Base-by-base conservation (phyloP, 2,113 vertebrate genomes). In the Plestiodon gilberti region DNA sequence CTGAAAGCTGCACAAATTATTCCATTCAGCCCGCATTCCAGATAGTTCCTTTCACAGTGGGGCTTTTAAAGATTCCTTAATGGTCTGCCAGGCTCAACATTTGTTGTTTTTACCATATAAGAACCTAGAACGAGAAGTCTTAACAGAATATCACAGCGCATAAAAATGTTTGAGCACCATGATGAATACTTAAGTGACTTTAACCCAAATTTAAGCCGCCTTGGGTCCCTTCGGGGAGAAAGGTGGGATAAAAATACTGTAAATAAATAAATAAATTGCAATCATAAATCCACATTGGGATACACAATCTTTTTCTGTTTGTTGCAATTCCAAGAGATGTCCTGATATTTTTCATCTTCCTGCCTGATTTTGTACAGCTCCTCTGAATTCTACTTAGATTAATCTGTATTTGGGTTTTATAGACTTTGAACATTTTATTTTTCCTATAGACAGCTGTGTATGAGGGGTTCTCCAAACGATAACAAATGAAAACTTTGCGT, bases 281-380 rank as follows among this genome's bases (percentile, higher is more conserved):
- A 25, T 15, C 22, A 3, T 52, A n/a, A 64, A 0, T 0, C 10
- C 84, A 18, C 61, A 83, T 80, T 90, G 70, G 78, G 4, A 28
- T 84, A 22, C 3, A 79, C 14, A 4, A 40, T n/a, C 28, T 40
- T 35, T 18, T 33, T 57, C 69, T 4, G 0, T 33, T 4, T 52
- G 18, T 55, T 79, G 2, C 0, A 33, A 17, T 75, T 74, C 2
- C 38, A 80, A 77, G 64, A 22, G 4, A 1, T 52, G 43, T 62
- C 13, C 55, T 65, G 17, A 61, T 30, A 88, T 90, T 83, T 89
- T 74, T 8, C 1, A 28, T 77, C 1, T 88, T 80, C 64, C 65
- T 64, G 64, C 75, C 82, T 55, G n/a, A 5, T 30, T 91, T 88
- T 75, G 48, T 18, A n/a, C 0, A 82, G 6, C 62, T 74, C 0